Percentiles rank a stretch among this genome's conserved stretches.
Evolutionary conservation across 2,888 invertebrate species (phyloP).

Genomic region (Muscina levida): DNA sequence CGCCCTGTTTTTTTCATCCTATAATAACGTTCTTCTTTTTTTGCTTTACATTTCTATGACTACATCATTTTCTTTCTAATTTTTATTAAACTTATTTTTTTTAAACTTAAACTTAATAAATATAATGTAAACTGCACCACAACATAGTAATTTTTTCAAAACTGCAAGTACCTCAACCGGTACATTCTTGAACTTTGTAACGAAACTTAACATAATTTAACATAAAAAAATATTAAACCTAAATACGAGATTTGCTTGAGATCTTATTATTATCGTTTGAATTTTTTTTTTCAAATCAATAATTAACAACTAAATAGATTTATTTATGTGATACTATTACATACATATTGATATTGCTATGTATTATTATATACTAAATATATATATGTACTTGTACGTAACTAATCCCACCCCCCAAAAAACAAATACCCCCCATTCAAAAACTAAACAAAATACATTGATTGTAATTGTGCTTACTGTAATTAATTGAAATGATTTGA

Average conservation of each 20-base stretch:
- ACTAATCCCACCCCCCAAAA: background rate
- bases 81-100: constrained; percentile 33
- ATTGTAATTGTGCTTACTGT: constrained; percentile 33
- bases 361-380: constrained; percentile 18
- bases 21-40: constrained; percentile 15
- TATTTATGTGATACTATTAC: constrained; percentile 40
- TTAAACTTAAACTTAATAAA: constrained; percentile 25
- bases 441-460: constrained; percentile 9
- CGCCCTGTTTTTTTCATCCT: no score
- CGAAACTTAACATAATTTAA: constrained; percentile 65
- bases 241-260: constrained; percentile 65
- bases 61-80: constrained; percentile 8
- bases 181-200: constrained; percentile 63
- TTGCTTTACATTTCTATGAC: constrained; percentile 18
- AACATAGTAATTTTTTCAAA: constrained; percentile 68
- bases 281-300: constrained; percentile 51
- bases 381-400: background rate
- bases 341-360: constrained; percentile 39
- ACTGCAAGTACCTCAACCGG: constrained; percentile 70
- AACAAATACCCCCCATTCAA: background rate
- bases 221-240: no score
- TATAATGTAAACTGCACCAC: constrained; percentile 72
- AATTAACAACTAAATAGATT: constrained; percentile 36
- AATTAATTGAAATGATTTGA: background rate
- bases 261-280: constrained; percentile 26